Evolutionary conservation across 2,797 vertebrate genomes (phyloP).

Genomic region (Silurus aristotelis): DNA sequence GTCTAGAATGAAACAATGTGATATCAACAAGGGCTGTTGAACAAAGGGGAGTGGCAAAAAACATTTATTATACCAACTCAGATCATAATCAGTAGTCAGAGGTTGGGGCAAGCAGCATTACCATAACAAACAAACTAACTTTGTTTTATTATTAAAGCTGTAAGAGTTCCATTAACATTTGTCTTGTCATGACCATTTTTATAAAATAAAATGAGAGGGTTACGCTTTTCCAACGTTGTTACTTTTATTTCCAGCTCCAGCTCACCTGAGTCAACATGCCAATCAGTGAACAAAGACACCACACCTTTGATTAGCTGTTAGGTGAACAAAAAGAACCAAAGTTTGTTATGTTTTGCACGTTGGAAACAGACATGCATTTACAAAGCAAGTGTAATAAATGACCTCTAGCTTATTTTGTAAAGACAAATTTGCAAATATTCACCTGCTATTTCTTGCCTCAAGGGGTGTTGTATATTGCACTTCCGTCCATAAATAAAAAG

Average conservation of each 20-base stretch:
- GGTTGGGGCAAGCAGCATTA: neutral
- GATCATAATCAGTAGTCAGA: neutral
- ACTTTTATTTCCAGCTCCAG: conserved; percentile 23
- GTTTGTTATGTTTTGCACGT: neutral
- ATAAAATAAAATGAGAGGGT: neutral
- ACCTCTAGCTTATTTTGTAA: neutral
- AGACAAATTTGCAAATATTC: neutral
- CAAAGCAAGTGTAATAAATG: neutral
- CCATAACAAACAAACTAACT: neutral
- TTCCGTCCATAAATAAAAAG: neutral
- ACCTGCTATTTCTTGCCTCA: neutral
- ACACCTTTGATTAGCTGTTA: conserved; percentile 32
- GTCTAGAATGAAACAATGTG: conserved; percentile 14
- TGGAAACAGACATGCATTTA: neutral
- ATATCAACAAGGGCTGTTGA: conserved; percentile 33
- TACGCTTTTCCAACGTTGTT: neutral
- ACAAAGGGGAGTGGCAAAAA: conserved; percentile 44
- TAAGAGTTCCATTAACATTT: neutral
- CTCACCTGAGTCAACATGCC: conserved; percentile 32
- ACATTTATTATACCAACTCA: conserved; percentile 5
- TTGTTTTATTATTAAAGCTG: neutral
- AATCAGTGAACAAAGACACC: conserved; percentile 41
- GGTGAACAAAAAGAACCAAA: conserved; percentile 6
- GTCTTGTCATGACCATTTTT: neutral
- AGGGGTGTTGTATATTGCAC: neutral